These are phyloP conservation scores for Ochotona curzoniae DNA, from an alignment of 2,113 vertebrate species.

Conservation along the genomic window DNA sequence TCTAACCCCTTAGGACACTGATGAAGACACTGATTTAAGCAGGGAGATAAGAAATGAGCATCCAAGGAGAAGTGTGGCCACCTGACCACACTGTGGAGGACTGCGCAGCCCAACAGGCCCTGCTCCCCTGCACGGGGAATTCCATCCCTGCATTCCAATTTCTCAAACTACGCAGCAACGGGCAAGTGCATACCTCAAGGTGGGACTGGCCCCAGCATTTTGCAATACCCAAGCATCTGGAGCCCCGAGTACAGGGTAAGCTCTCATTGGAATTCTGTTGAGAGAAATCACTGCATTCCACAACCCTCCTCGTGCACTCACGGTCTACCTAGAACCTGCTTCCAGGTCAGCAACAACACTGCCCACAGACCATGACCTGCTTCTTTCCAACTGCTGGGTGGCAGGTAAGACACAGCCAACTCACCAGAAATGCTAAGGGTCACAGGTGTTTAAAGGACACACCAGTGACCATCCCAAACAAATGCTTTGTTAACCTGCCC, in stretches of 20 bases:
- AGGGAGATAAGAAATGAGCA: neutral
- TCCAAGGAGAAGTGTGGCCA: neutral
- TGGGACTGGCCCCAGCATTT: neutral
- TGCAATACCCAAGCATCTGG: neutral
- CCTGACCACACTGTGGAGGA: neutral
- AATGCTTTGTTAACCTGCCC: neutral
- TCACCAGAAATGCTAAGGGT: neutral
- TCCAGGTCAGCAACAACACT: neutral
- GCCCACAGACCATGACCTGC: neutral
- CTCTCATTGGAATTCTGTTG: neutral
- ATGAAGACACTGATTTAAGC: neutral
- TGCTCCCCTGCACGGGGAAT: neutral
- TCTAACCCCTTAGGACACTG: neutral
- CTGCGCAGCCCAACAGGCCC: too few relatives aligned
- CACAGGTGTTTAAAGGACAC: neutral
- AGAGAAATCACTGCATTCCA: neutral
- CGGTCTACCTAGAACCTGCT: neutral
- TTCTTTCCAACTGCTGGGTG: neutral
- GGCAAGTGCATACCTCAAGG: neutral
- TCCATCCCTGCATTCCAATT: neutral
- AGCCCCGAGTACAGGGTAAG: neutral
- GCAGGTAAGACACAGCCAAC: neutral
- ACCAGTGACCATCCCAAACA: neutral
- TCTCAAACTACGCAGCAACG: neutral
- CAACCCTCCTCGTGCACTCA: neutral